These are phyloP conservation scores for Hipposideros armiger DNA, from an alignment of 2,113 vertebrate species.

Conservation along the genomic window DNA sequence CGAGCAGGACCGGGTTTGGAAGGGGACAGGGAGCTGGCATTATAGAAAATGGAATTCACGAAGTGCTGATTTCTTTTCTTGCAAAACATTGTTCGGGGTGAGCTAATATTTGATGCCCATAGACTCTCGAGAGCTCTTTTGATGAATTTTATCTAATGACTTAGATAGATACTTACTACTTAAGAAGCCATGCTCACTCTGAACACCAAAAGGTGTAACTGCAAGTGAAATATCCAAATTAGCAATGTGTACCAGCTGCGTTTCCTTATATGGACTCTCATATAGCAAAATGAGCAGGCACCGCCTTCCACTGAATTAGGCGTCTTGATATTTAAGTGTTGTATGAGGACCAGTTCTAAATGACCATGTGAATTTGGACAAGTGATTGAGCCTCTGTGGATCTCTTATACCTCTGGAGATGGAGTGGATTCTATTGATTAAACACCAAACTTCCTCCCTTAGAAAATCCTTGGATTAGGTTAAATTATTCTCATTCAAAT, in stretches of 20 bases:
- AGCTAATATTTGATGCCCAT: neutral
- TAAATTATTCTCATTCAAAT: neutral
- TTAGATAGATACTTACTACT: neutral
- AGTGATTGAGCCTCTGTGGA: neutral
- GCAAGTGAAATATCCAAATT: neutral
- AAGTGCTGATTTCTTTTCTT: constrained; percentile 2
- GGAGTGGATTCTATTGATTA: neutral
- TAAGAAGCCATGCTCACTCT: neutral
- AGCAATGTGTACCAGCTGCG: neutral
- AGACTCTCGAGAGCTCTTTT: neutral
- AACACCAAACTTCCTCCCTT: neutral
- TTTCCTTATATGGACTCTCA: neutral
- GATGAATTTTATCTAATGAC: neutral
- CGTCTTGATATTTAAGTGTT: constrained; percentile 13
- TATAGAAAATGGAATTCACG: neutral
- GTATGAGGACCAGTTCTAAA: constrained; percentile 65
- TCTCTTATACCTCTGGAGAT: neutral
- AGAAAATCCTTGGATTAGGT: constrained; percentile 17
- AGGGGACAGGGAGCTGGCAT: neutral
- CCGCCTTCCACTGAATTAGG: constrained; percentile 33
- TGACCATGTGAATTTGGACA: constrained; percentile 49
- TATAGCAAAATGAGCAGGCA: neutral
- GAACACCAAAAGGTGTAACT: neutral
- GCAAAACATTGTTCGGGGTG: neutral
- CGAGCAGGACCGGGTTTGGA: neutral